phyloP scores from a whole-genome alignment of 2,113 vertebrate species.

The Empidonax alnorum region DNA sequence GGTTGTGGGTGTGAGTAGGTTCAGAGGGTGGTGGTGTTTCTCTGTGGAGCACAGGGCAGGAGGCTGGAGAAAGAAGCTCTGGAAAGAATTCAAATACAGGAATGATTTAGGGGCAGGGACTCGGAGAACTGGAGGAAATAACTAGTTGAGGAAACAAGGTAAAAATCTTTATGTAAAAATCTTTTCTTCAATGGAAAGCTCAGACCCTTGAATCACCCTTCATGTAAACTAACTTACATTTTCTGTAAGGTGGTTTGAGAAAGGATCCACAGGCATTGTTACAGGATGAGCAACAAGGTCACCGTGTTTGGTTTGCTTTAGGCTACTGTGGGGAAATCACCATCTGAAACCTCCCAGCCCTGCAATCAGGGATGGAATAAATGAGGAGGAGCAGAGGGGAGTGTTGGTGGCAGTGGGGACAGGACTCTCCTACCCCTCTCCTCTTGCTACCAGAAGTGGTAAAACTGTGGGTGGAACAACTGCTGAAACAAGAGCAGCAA shows the following conservation, averaged over 20 bases:
- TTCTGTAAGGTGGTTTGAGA: background rate
- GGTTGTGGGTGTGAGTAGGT: background rate
- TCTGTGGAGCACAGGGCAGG: background rate
- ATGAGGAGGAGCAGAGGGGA: fast-evolving
- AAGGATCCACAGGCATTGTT: fast-evolving
- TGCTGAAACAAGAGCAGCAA: fast-evolving
- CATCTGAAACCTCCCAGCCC: background rate
- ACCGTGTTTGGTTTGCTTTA: fast-evolving
- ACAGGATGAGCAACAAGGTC: background rate
- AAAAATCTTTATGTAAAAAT: background rate
- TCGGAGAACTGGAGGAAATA: background rate
- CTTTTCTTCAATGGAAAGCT: background rate
- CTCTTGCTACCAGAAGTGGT: background rate
- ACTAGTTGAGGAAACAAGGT: background rate
- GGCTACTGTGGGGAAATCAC: too few species aligned
- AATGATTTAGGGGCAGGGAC: fast-evolving
- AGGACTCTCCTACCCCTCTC: background rate
- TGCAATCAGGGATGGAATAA: fast-evolving
- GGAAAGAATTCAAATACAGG: background rate
- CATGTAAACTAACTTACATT: fast-evolving
- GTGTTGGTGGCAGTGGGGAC: fast-evolving
- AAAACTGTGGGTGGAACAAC: fast-evolving
- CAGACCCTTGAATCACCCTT: fast-evolving
- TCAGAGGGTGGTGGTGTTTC: fast-evolving
- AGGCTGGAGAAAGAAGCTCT: background rate